Evolutionary conservation across 2,113 vertebrate species (phyloP).

Genomic region (Equus quagga): DNA sequence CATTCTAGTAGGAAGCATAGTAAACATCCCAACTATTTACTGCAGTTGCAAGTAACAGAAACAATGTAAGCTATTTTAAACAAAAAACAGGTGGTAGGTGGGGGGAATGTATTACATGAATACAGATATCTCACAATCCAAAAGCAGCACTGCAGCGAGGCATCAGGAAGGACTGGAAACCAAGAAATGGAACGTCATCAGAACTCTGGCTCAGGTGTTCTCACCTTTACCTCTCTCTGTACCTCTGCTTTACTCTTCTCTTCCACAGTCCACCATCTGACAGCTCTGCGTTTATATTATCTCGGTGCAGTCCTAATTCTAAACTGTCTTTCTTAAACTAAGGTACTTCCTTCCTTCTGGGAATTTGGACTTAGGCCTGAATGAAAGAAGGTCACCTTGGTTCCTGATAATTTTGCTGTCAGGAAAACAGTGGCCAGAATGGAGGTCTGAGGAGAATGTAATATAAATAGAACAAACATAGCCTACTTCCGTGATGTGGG

Average conservation of each 20-base stretch:
- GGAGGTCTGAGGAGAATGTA: background rate
- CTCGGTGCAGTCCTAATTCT: background rate
- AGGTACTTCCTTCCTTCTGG: background rate
- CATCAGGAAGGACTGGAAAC: background rate
- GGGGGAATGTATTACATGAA: background rate
- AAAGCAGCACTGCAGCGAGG: background rate
- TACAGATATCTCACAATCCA: background rate
- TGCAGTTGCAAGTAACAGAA: background rate
- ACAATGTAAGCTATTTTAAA: conserved; percentile 32
- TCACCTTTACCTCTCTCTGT: background rate
- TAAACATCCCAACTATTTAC: background rate
- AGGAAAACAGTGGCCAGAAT: background rate
- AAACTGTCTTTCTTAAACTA: background rate
- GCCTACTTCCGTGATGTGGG: background rate
- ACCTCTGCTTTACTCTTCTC: background rate
- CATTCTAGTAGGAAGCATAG: background rate
- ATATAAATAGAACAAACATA: background rate
- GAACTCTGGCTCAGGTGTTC: background rate
- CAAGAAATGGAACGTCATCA: background rate
- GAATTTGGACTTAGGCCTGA: background rate
- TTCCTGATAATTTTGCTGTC: background rate
- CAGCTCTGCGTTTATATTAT: background rate
- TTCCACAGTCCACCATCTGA: background rate
- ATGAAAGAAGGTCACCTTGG: background rate
- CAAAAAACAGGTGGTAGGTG: background rate